Evolutionary conservation across 2,797 vertebrate genomes (phyloP), one percentile per base, ranked within the genome.

Genomic region (Enteromius fasciolatus): DNA sequence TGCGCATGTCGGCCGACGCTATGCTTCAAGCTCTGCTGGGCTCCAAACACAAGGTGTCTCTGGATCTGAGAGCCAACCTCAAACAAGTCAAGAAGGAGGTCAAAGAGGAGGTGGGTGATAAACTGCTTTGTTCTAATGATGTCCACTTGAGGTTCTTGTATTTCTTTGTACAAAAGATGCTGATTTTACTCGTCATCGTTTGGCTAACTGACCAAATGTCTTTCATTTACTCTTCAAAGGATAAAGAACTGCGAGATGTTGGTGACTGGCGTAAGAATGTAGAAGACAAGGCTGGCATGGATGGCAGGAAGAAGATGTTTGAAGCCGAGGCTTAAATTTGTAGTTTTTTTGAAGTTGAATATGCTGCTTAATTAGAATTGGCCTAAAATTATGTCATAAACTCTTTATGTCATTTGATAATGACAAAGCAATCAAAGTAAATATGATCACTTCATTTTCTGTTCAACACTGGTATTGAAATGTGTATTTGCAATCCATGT

Each of bases 221-320:
- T 14, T 41, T 20, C 61, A 23, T 66, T 14, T 61, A 44, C 0
- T 86, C 44, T 28, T 88, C 85, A 36, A 78, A 88, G 88, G 92
- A 97, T 90, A 96, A 97, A 73, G 93, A 94, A 6, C 95, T 98
- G 70, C 96, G 97, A 0, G 97, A 98, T 1, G 97, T 99, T 0
- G 97, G 97, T 0, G 97, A 99, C 92, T 99, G 98, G 98, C 95
- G 97, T 89, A 98, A 99, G 94, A 98, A 99, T 91, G 97, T 99
- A 4, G 97, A 99, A 88, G 98, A 98, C 92, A 98, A 98, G 92
- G 93, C 97, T 0, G 97, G 97, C 89, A 99, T 99, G 98, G 97
- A 98, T 59, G 97, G 97, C 88, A 96, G 98, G 83, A 99, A 99
- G 96, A 99, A 98, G 95, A 99, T 99, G 97, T 98, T 98, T 1